Conservation (phyloP, 2,888 invertebrate species). For the Melanargia galathea region DNA sequence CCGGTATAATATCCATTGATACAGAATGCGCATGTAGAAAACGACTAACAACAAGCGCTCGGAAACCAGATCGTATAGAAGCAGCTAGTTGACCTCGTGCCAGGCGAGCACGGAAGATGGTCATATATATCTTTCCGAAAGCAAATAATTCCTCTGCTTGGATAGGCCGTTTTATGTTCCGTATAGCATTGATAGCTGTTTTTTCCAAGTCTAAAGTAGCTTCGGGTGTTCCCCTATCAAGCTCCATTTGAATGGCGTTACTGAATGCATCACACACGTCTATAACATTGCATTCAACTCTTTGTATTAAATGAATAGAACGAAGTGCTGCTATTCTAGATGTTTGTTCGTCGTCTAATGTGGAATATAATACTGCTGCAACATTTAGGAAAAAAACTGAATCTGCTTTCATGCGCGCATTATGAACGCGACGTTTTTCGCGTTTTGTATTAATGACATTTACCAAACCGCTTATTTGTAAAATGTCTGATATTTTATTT, state of each 20-base stretch:
- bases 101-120: slow-evolving; percentile 68
- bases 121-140: slow-evolving; percentile 69
- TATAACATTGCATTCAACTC: slow-evolving; percentile 60
- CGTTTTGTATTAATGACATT: slow-evolving; percentile 50
- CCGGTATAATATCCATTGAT: slow-evolving; percentile 70
- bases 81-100: slow-evolving; percentile 59
- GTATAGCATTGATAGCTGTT: slow-evolving; percentile 58
- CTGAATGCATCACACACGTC: slow-evolving; percentile 74
- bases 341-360: slow-evolving; percentile 59
- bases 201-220: slow-evolving; percentile 63
- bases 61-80: slow-evolving; percentile 67
- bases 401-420: slow-evolving; percentile 55
- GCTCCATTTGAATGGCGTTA: slow-evolving; percentile 72
- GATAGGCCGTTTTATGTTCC: slow-evolving; percentile 56
- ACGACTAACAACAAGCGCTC: slow-evolving; percentile 67
- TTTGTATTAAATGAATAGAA: slow-evolving; percentile 63
- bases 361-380: slow-evolving; percentile 61
- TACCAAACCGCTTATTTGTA: slow-evolving; percentile 52
- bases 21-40: slow-evolving; percentile 68
- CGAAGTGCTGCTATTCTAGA: slow-evolving; percentile 57
- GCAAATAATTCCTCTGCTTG: slow-evolving; percentile 70
- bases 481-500: slow-evolving; percentile 55
- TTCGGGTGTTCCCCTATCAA: slow-evolving; percentile 62
- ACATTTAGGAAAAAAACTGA: slow-evolving; percentile 69
- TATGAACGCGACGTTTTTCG: slow-evolving; percentile 53